These are phyloP conservation scores for Xestia xanthographa DNA, from an alignment of 2,888 invertebrate species.

Conservation along the genomic window DNA sequence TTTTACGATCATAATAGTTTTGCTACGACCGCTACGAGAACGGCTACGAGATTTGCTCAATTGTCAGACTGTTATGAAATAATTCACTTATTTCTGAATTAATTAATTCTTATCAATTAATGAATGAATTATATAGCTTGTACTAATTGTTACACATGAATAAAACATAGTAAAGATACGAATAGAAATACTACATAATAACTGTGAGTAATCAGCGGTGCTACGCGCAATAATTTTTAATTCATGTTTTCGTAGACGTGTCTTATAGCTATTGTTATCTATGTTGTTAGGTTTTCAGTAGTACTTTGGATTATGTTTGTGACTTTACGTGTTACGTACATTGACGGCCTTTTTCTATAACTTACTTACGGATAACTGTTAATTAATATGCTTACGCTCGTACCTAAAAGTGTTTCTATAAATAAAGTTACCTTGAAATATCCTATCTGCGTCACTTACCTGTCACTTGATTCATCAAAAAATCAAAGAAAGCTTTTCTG, in stretches of 20 bases:
- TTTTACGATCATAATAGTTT: neutral
- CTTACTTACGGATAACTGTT: too few relatives aligned
- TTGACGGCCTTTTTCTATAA: neutral
- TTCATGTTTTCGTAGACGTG: neutral
- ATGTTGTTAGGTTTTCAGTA: neutral
- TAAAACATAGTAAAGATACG: neutral
- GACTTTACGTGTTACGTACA: slow-evolving; percentile 5
- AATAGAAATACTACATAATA: neutral
- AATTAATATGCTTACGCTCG: too few relatives aligned
- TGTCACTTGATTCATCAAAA: too few relatives aligned
- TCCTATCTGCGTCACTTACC: too few relatives aligned
- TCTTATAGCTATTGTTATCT: neutral
- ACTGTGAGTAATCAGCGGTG: neutral
- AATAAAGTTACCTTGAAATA: too few relatives aligned
- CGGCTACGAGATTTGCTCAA: slow-evolving; percentile 12
- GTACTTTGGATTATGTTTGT: slow-evolving; percentile 14
- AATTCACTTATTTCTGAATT: neutral
- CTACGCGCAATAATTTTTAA: neutral
- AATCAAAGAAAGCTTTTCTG: too few relatives aligned
- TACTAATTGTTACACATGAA: neutral
- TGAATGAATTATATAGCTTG: neutral
- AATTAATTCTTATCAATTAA: neutral
- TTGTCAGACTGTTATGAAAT: neutral
- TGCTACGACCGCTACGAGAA: slow-evolving; percentile 38
- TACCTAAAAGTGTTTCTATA: too few relatives aligned